Evolutionary conservation across 2,113 vertebrate genomes (phyloP).

Genomic region (Scytalopus superciliaris): DNA sequence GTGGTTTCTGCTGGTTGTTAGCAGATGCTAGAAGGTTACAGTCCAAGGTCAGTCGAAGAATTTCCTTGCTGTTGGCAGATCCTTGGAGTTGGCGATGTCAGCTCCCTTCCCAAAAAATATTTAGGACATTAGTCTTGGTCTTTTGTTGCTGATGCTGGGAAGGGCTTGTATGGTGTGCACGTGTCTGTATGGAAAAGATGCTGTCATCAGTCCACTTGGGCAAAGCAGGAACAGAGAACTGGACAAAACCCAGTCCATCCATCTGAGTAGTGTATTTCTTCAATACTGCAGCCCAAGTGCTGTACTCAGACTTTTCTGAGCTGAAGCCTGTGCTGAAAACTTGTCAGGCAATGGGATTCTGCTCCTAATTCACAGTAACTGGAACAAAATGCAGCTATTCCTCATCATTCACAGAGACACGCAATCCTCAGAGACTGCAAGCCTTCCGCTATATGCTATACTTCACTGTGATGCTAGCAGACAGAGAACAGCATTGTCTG

Average conservation of each 20-base stretch:
- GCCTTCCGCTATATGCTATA: neutral
- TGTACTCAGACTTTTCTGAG: neutral
- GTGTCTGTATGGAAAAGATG: neutral
- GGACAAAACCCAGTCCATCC: neutral
- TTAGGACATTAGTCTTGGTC: neutral
- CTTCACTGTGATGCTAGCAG: neutral
- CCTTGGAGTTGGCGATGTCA: neutral
- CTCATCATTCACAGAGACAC: neutral
- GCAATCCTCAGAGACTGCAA: neutral
- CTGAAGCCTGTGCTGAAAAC: neutral
- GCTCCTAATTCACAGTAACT: neutral
- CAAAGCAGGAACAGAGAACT: neutral
- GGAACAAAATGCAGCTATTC: constrained; percentile 8
- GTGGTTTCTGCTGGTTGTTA: neutral
- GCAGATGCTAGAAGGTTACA: neutral
- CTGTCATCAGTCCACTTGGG: rapidly evolving
- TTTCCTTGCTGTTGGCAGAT: neutral
- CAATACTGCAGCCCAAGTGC: neutral
- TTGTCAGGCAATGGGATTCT: neutral
- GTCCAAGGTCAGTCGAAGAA: neutral
- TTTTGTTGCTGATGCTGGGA: neutral
- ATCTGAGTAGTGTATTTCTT: neutral
- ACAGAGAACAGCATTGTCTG: neutral
- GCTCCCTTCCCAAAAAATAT: neutral
- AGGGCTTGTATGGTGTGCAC: neutral